phyloP scores from a whole-genome alignment of 64 coral and sea anemone genomes.

The Anthopleura sola region DNA sequence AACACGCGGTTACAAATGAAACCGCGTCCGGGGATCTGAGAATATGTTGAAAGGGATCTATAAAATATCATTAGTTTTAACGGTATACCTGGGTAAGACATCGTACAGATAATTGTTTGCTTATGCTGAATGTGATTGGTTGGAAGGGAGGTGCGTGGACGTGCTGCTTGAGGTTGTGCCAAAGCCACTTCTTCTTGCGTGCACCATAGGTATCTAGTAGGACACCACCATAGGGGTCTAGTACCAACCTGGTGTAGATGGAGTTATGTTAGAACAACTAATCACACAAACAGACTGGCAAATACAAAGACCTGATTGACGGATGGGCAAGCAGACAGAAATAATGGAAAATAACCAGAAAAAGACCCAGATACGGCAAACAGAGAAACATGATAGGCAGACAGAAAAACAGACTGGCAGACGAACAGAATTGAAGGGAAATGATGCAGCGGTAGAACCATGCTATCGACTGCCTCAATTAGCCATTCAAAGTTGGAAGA shows the following conservation, averaged over 20 bases:
- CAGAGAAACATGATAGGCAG: too few relatives aligned
- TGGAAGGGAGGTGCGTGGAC: conserved; percentile 97
- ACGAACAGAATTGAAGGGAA: too few relatives aligned
- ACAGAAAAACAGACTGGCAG: not conserved
- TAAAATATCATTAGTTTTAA: too few relatives aligned
- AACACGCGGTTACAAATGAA: too few relatives aligned
- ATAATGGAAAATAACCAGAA: too few relatives aligned
- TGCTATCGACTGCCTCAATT: too few relatives aligned
- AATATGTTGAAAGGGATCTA: too few relatives aligned
- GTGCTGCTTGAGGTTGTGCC: conserved; percentile 77
- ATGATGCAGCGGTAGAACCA: too few relatives aligned
- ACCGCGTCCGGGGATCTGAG: too few relatives aligned
- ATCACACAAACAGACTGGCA: not conserved
- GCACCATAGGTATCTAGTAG: conserved; percentile 72
- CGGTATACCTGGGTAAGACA: conserved; percentile 87
- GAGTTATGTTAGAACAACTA: not conserved
- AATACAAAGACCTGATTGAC: not conserved
- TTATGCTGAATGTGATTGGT: conserved; percentile 88
- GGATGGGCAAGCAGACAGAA: too few relatives aligned
- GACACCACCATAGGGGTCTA: conserved; percentile 87
- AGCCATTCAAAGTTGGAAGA: too few relatives aligned
- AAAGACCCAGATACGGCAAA: too few relatives aligned
- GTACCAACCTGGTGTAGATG: conserved; percentile 52
- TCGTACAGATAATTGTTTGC: conserved; percentile 76
- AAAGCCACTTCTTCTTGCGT: conserved; percentile 91